These are phyloP conservation scores for Meriones psammophilus DNA, from an alignment of 2,797 vertebrate species.

Conservation along the genomic window DNA sequence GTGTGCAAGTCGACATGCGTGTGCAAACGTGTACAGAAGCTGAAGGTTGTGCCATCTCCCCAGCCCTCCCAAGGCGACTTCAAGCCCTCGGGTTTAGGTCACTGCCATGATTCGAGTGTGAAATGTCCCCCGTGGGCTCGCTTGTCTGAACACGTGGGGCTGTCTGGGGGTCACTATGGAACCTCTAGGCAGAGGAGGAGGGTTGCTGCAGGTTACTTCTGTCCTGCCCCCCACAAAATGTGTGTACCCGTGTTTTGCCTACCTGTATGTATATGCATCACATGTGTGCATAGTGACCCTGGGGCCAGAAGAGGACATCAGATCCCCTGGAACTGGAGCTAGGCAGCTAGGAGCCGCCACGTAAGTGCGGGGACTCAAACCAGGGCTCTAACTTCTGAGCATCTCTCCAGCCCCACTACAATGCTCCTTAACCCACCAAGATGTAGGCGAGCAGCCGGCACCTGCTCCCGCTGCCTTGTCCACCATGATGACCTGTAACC, in stretches of 20 bases:
- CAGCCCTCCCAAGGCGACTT: rapidly evolving
- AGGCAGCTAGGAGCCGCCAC: neutral
- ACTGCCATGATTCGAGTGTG: neutral
- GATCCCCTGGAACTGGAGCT: neutral
- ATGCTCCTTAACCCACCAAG: neutral
- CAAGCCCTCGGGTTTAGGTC: rapidly evolving
- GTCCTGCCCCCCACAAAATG: neutral
- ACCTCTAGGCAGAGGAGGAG: neutral
- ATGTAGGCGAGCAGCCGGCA: neutral
- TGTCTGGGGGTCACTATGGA: neutral
- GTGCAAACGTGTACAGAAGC: no score
- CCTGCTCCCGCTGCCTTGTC: neutral
- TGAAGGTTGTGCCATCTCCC: no score
- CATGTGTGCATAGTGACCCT: neutral
- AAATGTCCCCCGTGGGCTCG: neutral
- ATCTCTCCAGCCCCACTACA: neutral
- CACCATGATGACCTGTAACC: neutral
- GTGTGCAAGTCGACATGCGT: no score
- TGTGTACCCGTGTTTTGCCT: neutral
- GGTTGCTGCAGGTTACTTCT: neutral
- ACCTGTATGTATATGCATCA: neutral
- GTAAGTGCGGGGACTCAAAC: neutral
- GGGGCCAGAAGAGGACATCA: neutral
- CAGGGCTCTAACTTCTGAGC: neutral
- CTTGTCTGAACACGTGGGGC: neutral